Evolutionary conservation across 2,888 invertebrate species (phyloP).

Genomic region (Euspilapteryx auroguttella): DNA sequence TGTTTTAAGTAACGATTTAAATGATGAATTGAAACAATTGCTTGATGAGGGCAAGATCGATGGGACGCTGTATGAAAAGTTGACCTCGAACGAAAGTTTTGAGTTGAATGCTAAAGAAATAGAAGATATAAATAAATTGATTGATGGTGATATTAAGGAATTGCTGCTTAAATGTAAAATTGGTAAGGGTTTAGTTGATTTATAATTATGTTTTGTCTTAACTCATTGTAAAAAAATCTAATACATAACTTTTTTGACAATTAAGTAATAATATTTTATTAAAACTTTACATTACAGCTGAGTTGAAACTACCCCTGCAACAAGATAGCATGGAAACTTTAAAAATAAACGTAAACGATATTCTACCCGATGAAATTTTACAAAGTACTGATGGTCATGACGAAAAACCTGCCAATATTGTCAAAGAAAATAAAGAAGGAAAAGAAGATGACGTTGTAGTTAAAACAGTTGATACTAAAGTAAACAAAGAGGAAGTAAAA

Average conservation of each 20-base stretch:
- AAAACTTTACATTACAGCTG: neutral
- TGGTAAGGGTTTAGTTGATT: slow-evolving; percentile 20
- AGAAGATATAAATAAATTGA: slow-evolving; percentile 43
- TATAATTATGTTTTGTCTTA: neutral
- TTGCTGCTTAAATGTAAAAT: slow-evolving; percentile 31
- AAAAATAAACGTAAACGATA: too few relatives aligned
- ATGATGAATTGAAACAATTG: slow-evolving; percentile 25
- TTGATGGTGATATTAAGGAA: slow-evolving; percentile 27
- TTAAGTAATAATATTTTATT: too few relatives aligned
- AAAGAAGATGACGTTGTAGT: slow-evolving; percentile 3
- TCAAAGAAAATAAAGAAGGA: slow-evolving; percentile 6
- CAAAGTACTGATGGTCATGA: too few relatives aligned
- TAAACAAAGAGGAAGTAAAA: slow-evolving; percentile 8
- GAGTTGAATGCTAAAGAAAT: slow-evolving; percentile 47
- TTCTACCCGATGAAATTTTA: too few relatives aligned
- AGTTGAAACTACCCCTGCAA: too few relatives aligned
- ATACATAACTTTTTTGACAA: neutral
- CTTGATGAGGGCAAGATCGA: slow-evolving; percentile 40
- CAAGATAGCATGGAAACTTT: too few relatives aligned
- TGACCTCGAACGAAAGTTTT: slow-evolving; percentile 40
- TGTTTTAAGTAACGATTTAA: too few relatives aligned
- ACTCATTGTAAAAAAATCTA: neutral
- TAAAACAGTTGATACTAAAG: slow-evolving; percentile 5
- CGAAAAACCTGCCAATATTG: too few relatives aligned
- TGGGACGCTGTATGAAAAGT: slow-evolving; percentile 32